Conservation (phyloP, 2,797 vertebrate genomes). For the Acipenser transmontanus region DNA sequence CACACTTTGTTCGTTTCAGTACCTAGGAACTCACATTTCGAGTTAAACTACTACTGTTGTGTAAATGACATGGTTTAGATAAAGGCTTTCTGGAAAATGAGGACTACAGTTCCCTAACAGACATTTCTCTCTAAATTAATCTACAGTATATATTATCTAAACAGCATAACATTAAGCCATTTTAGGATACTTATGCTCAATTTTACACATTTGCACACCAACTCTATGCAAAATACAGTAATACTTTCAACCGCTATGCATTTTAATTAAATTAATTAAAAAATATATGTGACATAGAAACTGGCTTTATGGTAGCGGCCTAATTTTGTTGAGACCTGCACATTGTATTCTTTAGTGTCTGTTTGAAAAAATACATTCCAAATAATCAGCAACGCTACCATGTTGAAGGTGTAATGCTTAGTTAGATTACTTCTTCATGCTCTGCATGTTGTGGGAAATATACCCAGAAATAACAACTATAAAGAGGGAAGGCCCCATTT, state of each 20-base stretch:
- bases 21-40: conserved; percentile 62
- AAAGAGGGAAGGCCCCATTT: conserved; percentile 45
- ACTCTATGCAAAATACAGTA: neutral
- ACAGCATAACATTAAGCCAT: conserved; percentile 3
- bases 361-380: conserved; percentile 22
- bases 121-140: conserved; percentile 8
- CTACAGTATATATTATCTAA: conserved; percentile 6
- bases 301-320: neutral
- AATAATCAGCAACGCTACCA: conserved; percentile 35
- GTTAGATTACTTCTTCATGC: conserved; percentile 31
- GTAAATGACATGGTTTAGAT: conserved; percentile 61
- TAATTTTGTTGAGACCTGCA: conserved; percentile 8
- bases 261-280: neutral
- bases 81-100: conserved; percentile 17
- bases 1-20: conserved; percentile 68
- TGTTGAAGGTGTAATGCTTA: conserved; percentile 26
- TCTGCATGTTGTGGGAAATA: conserved; percentile 18
- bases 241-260: neutral
- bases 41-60: conserved; percentile 69
- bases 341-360: conserved; percentile 31
- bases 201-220: neutral
- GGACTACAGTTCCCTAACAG: conserved; percentile 2
- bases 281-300: neutral
- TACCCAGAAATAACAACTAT: conserved; percentile 48
- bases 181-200: neutral